Evolutionary conservation across 2,888 invertebrate species (phyloP).

Genomic region (Patella caerulea): DNA sequence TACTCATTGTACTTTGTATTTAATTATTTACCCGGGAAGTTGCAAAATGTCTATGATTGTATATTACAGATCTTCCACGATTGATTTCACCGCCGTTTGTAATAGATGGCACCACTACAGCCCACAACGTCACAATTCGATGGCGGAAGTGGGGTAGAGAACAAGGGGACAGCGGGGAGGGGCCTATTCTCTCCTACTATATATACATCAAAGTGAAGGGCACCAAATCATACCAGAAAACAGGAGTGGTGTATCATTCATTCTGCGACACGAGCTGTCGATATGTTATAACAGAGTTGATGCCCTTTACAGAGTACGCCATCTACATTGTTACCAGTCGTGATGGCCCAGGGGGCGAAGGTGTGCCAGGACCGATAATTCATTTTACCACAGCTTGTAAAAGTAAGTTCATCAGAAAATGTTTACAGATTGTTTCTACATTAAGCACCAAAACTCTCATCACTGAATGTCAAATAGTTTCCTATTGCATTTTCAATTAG

Average conservation of each 20-base stretch:
- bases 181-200: constrained; percentile 57
- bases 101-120: constrained; percentile 41
- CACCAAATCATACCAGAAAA: constrained; percentile 26
- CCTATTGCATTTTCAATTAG: not conserved
- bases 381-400: constrained; percentile 55
- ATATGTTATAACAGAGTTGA: constrained; percentile 52
- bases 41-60: not conserved
- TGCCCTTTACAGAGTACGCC: constrained; percentile 59
- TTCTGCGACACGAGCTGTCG: constrained; percentile 43
- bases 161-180: constrained; percentile 58
- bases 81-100: constrained; percentile 51
- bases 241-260: constrained; percentile 32
- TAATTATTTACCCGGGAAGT: no score
- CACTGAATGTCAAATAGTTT: not conserved
- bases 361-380: constrained; percentile 54
- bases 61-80: constrained; percentile 51
- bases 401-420: constrained; percentile 37
- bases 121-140: constrained; percentile 49
- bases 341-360: constrained; percentile 57
- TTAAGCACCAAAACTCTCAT: not conserved
- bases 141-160: constrained; percentile 59
- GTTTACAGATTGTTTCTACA: not conserved
- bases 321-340: constrained; percentile 52
- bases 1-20: no score
- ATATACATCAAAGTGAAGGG: constrained; percentile 43